Base-by-base conservation (phyloP, 2,797 vertebrate genomes). In the Chaenodraco wilsoni region DNA sequence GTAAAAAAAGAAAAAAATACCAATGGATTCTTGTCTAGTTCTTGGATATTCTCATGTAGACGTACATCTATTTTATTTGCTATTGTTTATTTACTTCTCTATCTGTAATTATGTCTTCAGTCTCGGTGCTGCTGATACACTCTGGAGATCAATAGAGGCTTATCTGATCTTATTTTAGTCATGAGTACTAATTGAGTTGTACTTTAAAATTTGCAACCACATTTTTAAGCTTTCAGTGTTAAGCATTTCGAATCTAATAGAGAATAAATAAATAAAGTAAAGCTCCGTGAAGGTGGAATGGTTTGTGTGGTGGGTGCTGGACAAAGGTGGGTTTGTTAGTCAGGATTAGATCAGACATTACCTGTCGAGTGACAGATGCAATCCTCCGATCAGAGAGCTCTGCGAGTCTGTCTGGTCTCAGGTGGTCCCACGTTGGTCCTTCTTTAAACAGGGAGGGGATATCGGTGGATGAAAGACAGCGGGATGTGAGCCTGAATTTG, bases 301-400 rank as follows among this genome's bases (percentile, higher is more conserved):
- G 63, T 33, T 51, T 17, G 41, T 62, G 23, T 62, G 17, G 27
- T 23, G 5, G 17, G 4, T 21, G 49, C 48, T 46, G 67, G 62
- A 66, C 57, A 12, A 43, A 45, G 50, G 55, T 16, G 4, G 52
- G 21, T 45, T 77, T 62, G 16, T 65, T 76, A 48, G 75, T 56
- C 54, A 73, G 81, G 84, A 90, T 89, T 79, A 78, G 62, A 67
- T 51, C 43, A 59, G 64, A 54, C 14, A 45, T 86, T 69, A 76
- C 79, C 71, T 78, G 78, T 16, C 16, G 44, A 69, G 74, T 48
- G 54, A 70, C 68, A 69, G 74, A 43, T 82, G 62, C 85, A 88
- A 87, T 86, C 81, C 77, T 58, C 76, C 46, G 41, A 82, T 90
- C 84, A 73, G 71, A 65, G 82, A 77, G 73, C 49, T 33, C 19